These are phyloP conservation scores for Holocentrus rufus DNA, from an alignment of 2,797 vertebrate species.

Conservation along the genomic window DNA sequence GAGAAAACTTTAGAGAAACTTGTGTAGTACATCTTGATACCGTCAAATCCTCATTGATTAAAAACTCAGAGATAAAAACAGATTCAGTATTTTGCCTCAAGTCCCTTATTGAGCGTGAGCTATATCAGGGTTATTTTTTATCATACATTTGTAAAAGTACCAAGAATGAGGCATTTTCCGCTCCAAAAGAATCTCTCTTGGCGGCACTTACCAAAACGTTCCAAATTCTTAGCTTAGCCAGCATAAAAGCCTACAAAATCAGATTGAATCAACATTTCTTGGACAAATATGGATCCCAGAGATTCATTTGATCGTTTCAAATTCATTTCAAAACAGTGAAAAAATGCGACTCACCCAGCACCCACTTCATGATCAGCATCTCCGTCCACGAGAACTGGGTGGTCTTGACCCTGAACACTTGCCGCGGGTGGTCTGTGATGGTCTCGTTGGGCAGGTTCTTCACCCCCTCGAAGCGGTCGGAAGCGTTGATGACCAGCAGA, in stretches of 20 bases:
- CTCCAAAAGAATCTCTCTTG: not conserved
- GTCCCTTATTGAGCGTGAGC: not conserved
- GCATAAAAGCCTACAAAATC: too few relatives aligned
- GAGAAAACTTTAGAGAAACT: not conserved
- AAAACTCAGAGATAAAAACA: not conserved
- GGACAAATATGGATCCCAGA: too few relatives aligned
- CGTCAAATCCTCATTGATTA: not conserved
- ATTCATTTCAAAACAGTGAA: not conserved
- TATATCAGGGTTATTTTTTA: slow-evolving; percentile 32
- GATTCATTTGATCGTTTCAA: too few relatives aligned
- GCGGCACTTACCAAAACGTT: not conserved
- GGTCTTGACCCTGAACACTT: slow-evolving; percentile 97
- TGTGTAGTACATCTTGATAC: slow-evolving; percentile 6
- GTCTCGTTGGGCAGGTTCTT: slow-evolving; percentile 97
- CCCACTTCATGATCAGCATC: slow-evolving; percentile 98
- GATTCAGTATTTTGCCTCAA: not conserved
- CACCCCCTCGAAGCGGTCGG: slow-evolving; percentile 94
- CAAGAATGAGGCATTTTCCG: too few relatives aligned
- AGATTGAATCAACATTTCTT: too few relatives aligned
- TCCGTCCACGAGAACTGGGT: slow-evolving; percentile 99
- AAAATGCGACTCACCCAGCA: slow-evolving; percentile 87
- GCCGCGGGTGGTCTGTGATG: slow-evolving; percentile 93
- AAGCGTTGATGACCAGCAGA: slow-evolving; percentile 92
- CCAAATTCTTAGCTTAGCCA: too few relatives aligned
- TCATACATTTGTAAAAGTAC: not conserved